Evolutionary conservation across 2,797 vertebrate genomes (phyloP).

Genomic region (Aeoliscus strigatus): DNA sequence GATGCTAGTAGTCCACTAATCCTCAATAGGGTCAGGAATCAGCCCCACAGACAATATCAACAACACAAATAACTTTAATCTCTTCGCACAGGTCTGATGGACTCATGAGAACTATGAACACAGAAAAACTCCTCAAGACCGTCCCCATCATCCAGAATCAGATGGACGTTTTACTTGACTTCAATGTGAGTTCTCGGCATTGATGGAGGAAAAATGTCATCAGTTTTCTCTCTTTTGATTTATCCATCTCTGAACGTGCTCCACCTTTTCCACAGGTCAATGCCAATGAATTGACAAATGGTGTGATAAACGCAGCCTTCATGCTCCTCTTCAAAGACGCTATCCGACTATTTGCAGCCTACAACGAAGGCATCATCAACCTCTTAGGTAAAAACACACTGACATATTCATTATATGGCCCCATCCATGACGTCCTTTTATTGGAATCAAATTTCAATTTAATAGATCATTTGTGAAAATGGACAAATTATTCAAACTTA

Average conservation of each 20-base stretch:
- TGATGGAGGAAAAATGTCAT: slow-evolving; percentile 4
- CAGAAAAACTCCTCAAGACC: slow-evolving; percentile 95
- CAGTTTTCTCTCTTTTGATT: no score
- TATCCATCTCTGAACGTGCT: no score
- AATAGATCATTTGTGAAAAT: no score
- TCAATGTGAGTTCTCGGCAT: slow-evolving; percentile 92
- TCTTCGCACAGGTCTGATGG: slow-evolving; percentile 90
- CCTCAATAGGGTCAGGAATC: no score
- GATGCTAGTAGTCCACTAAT: no score
- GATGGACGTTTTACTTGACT: slow-evolving; percentile 95
- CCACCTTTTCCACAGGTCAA: slow-evolving; percentile 77
- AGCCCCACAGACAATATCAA: no score
- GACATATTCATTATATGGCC: no score
- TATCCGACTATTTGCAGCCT: slow-evolving; percentile 98
- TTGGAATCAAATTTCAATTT: no score
- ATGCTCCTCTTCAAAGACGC: slow-evolving; percentile 98
- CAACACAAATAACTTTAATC: no score
- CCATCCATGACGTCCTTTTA: no score
- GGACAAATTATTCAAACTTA: no score
- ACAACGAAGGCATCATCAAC: slow-evolving; percentile 98
- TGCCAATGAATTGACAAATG: slow-evolving; percentile 89
- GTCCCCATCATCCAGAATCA: slow-evolving; percentile 96
- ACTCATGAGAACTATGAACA: slow-evolving; percentile 94
- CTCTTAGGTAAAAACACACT: no score
- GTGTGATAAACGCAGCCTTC: slow-evolving; percentile 95